A percentile compares a stretch with the other conserved stretches of the same genome.
These are phyloP conservation scores for Alligator mississippiensis DNA, from an alignment of 2,113 vertebrate genomes.

Conservation along the genomic window DNA sequence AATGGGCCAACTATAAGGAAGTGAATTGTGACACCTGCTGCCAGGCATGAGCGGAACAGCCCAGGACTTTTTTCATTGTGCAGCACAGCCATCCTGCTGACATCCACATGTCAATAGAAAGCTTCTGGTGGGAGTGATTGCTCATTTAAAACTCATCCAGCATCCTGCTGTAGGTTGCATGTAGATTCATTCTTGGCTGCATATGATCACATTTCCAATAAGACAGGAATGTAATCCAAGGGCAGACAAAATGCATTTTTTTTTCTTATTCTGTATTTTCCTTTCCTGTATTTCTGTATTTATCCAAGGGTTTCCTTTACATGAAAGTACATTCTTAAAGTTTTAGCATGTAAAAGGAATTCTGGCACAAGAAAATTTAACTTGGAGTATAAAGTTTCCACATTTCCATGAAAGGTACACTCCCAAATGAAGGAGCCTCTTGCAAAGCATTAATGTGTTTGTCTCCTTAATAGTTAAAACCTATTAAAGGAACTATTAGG, in stretches of 20 bases:
- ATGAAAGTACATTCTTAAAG: background rate
- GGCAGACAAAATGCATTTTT: background rate
- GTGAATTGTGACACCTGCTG: slow-evolving; percentile 43
- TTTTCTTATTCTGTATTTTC: background rate
- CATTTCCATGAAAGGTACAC: fast-evolving
- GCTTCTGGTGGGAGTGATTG: background rate
- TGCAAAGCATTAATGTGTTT: background rate
- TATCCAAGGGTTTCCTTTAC: background rate
- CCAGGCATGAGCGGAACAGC: slow-evolving; percentile 15
- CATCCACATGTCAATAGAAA: background rate
- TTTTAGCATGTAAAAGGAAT: fast-evolving
- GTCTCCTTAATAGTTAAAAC: background rate
- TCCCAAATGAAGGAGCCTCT: background rate
- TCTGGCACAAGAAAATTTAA: fast-evolving
- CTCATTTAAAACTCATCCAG: background rate
- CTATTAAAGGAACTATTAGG: fast-evolving
- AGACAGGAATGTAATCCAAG: background rate
- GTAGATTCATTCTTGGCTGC: background rate
- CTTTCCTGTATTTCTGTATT: background rate
- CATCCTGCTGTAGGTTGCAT: background rate
- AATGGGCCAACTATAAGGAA: slow-evolving; percentile 23
- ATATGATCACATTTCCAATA: background rate
- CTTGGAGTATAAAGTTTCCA: background rate
- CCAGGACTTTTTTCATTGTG: background rate
- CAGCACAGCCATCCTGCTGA: background rate